These are phyloP conservation scores for Aptenodytes forsteri DNA, from an alignment of 2,113 vertebrate genomes.

Conservation along the genomic window DNA sequence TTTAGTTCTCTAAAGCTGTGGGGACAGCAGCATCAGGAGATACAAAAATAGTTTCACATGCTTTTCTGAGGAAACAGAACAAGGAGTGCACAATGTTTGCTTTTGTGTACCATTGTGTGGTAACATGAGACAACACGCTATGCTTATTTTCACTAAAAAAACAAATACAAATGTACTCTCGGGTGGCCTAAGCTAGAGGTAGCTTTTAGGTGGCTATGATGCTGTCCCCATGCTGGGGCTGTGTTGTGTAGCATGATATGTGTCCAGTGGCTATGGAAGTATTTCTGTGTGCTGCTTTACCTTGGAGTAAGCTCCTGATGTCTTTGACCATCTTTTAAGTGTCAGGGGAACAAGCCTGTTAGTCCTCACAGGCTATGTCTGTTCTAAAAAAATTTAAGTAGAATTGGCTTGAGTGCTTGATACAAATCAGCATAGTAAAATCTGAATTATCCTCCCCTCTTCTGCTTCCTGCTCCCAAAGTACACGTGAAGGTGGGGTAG, in stretches of 20 bases:
- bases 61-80: neutral
- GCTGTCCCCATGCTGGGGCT: neutral
- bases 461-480: neutral
- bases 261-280: neutral
- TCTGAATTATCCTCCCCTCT: neutral
- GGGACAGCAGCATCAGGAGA: neutral
- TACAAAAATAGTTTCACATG: neutral
- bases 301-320: neutral
- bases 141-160: neutral
- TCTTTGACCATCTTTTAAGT: neutral
- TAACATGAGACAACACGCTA: neutral
- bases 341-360: neutral
- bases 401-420: neutral
- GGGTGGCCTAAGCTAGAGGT: neutral
- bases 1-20: neutral
- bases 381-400: neutral
- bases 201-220: neutral
- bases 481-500: neutral
- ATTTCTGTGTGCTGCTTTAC: neutral
- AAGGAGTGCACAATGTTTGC: neutral
- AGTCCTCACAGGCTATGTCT: neutral
- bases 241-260: neutral
- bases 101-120: neutral
- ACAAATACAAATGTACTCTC: fast-evolving
- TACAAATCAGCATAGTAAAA: neutral